Evolutionary conservation across 1,140 invertebrate genomes (phyloP).

Genomic region (Agrilus planipennis): DNA sequence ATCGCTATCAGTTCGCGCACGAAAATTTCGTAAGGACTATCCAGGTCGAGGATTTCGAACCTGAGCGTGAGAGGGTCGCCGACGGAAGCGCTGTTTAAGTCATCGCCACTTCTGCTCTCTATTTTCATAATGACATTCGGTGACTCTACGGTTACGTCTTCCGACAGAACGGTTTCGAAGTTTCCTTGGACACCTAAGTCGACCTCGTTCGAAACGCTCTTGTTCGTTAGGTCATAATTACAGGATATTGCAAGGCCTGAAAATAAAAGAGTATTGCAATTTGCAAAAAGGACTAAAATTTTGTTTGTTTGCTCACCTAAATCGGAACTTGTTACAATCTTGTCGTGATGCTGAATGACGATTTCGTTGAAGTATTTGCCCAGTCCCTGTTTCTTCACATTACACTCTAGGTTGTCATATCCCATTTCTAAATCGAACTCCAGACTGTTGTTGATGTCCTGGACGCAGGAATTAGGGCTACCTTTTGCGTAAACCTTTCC

Average conservation of each 20-base stretch:
- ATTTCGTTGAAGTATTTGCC: conserved; percentile 80
- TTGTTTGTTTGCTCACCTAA: too few relatives aligned
- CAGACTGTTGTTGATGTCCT: conserved; percentile 70
- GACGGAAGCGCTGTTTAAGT: conserved; percentile 71
- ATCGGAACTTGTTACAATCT: conserved; percentile 88
- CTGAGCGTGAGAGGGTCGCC: conserved; percentile 80
- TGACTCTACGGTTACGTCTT: conserved; percentile 83
- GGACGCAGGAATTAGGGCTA: conserved; percentile 81
- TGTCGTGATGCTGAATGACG: conserved; percentile 89
- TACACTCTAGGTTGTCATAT: conserved; percentile 83
- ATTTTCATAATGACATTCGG: conserved; percentile 92
- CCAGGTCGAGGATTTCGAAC: conserved; percentile 83
- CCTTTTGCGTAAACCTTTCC: conserved; percentile 91
- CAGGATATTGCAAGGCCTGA: conserved; percentile 85
- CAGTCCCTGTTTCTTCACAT: conserved; percentile 74
- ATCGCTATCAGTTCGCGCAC: conserved; percentile 86
- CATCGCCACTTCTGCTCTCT: conserved; percentile 66
- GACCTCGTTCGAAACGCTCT: conserved; percentile 84
- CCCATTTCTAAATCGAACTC: conserved; percentile 82
- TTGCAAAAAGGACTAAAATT: too few relatives aligned
- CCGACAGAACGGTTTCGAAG: conserved; percentile 65
- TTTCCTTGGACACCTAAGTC: conserved; percentile 81
- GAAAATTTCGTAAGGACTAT: conserved; percentile 90
- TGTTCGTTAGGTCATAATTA: conserved; percentile 87
- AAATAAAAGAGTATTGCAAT: too few relatives aligned